A percentile compares a stretch with the other conserved stretches of the same genome.
phyloP scores from a whole-genome alignment of 1,140 invertebrate species.

The Drosophila pachea region DNA sequence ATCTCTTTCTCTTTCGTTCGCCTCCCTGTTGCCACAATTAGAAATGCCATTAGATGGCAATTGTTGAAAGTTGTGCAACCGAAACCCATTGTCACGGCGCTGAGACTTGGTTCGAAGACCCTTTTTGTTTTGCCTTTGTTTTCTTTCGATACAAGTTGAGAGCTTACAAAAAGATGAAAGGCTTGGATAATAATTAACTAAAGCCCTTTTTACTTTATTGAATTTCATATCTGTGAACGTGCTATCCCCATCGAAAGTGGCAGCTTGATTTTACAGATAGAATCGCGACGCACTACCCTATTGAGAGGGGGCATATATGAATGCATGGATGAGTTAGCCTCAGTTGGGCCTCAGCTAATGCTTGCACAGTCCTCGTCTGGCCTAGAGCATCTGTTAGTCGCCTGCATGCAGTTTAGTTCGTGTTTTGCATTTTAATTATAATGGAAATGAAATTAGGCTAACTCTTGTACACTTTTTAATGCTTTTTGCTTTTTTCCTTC shows the following conservation, averaged over 20 bases:
- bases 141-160: neutral
- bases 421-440: constrained; percentile 39
- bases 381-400: neutral
- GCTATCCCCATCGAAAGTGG: too few relatives aligned
- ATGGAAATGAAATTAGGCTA: constrained; percentile 54
- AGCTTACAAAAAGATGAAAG: too few relatives aligned
- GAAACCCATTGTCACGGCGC: constrained; percentile 13
- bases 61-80: constrained; percentile 16
- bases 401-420: neutral
- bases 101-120: constrained; percentile 1
- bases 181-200: too few relatives aligned
- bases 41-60: constrained; percentile 65
- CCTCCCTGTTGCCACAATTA: constrained; percentile 46
- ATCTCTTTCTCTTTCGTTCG: neutral
- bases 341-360: too few relatives aligned
- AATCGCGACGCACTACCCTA: too few relatives aligned
- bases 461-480: constrained; percentile 43
- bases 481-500: neutral
- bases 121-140: neutral
- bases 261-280: too few relatives aligned
- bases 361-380: too few relatives aligned
- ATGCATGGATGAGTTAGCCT: too few relatives aligned
- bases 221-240: too few relatives aligned
- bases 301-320: too few relatives aligned
- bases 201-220: too few relatives aligned